A percentile compares a stretch with the other conserved stretches of the same genome.
Conservation (phyloP, 2,113 vertebrate species). For the Coreoperca whiteheadi region DNA sequence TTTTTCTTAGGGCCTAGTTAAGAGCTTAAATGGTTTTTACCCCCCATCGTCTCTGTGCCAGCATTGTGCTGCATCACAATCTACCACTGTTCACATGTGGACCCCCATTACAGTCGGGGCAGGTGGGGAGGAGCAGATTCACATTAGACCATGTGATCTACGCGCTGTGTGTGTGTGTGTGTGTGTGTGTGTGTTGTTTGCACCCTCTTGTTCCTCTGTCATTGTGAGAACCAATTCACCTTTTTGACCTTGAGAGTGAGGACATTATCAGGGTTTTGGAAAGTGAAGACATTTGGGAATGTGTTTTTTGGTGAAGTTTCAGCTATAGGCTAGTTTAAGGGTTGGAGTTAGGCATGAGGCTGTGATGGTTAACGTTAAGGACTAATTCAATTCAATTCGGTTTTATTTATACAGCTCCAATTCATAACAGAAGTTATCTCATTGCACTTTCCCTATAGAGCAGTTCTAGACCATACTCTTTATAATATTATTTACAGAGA, state of each 20-base stretch:
- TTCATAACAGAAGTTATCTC: no score
- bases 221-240: background rate
- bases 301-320: background rate
- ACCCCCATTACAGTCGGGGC: slow-evolving; percentile 16
- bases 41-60: slow-evolving; percentile 6
- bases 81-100: slow-evolving; percentile 37
- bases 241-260: background rate
- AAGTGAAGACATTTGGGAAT: background rate
- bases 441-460: no score
- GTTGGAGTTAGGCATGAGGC: background rate
- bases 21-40: slow-evolving; percentile 44
- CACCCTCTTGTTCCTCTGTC: background rate
- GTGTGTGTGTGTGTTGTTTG: slow-evolving; percentile 16
- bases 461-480: no score
- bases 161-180: slow-evolving; percentile 2
- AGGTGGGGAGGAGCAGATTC: slow-evolving; percentile 31
- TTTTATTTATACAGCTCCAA: no score
- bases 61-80: slow-evolving; percentile 42
- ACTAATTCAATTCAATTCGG: no score
- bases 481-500: no score
- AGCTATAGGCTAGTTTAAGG: background rate
- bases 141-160: background rate
- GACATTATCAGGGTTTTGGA: background rate
- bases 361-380: background rate
- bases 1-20: slow-evolving; percentile 25